These are phyloP conservation scores for Blastomussa wellsi DNA, from an alignment of 92 coral and sea anemone species.

Conservation along the genomic window DNA sequence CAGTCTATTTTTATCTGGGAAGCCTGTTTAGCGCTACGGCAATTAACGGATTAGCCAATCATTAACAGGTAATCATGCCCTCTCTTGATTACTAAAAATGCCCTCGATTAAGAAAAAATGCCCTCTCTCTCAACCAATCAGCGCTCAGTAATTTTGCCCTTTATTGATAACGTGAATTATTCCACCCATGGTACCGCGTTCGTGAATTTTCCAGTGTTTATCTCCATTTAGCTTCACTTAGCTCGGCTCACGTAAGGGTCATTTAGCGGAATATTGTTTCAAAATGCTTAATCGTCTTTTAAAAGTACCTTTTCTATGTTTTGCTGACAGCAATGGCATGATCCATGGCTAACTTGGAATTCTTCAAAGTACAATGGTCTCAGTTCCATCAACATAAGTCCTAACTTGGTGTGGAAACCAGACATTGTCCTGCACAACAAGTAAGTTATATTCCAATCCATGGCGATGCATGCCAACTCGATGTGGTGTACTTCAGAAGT, in stretches of 20 bases:
- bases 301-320: not conserved
- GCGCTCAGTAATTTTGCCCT: no score
- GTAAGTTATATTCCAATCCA: conserved; percentile 49
- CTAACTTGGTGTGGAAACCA: conserved; percentile 66
- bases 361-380: conserved; percentile 56
- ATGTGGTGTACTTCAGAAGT: not conserved
- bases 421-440: conserved; percentile 76
- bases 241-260: not conserved
- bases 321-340: conserved; percentile 69
- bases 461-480: not conserved
- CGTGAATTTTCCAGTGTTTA: not conserved
- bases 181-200: not conserved
- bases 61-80: no score
- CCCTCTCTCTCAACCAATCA: no score
- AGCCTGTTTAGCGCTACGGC: no score
- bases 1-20: no score
- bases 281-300: not conserved
- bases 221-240: not conserved
- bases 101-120: no score
- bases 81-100: no score
- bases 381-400: conserved; percentile 65
- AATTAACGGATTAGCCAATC: no score
- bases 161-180: no score
- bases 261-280: no score
- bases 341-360: conserved; percentile 70